Base-by-base conservation (phyloP, 1,140 invertebrate genomes). In the Adoxophyes honmai region DNA sequence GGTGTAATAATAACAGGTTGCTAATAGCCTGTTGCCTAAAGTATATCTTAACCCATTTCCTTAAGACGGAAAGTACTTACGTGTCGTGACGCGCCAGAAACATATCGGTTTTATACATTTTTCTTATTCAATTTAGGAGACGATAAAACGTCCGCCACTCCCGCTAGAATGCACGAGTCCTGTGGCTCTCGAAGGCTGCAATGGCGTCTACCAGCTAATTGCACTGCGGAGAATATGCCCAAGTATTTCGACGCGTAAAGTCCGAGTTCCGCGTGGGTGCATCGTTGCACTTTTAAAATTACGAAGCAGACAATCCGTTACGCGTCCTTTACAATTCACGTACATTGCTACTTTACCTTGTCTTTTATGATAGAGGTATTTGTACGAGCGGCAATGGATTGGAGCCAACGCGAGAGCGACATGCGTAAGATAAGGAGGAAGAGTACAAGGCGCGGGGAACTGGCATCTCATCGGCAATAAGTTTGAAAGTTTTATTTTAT, bases 401-500 rank as follows among this genome's bases (percentile, higher is more conserved):
- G 11, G 7, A 2, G 15, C 5, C 4, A 10, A 44, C 1, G 38
- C 13, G 33, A 44, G 33, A 4, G n/a, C n/a, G 16, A 4, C 33
- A 37, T 21, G 16, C 2, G 37, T 4, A 8, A 13, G n/a, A 11
- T 8, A 33, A 21, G 18, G 9, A 39, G 57, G 56, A 59, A 56
- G 48, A 11, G 52, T 16, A 18, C 13, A 42, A 11, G 57, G 39
- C 13, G 5, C 14, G 34, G 52, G 55, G 13, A 28, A 58, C 39
- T 64, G 62, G 57, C 62, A 64, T 55, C 44, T 42, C 52, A 53
- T 42, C 15, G 56, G 52, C 62, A 48, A 64, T 64, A 64, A 64
- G 54, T 64, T 64, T 51, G 52, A 44, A 18, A 59, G 62, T 64
- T 64, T 64, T 64, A 59, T 64, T 64, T 64, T 59, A 53, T 52